A percentile compares a stretch with the other conserved stretches of the same genome.
Conservation (phyloP, 2,888 invertebrate species). For the Drosophila paranaensis region DNA sequence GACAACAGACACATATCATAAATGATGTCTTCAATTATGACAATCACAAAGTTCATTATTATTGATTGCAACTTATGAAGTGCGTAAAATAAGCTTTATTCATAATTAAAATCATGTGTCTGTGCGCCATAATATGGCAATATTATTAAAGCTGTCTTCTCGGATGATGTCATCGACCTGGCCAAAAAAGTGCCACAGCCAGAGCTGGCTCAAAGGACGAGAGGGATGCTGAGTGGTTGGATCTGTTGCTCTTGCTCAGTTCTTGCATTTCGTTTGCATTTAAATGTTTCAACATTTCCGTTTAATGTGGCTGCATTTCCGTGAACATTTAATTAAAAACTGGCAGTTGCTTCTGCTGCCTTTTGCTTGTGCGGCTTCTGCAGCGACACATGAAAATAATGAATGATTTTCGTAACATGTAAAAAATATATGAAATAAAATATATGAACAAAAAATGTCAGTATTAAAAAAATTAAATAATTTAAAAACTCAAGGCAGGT, state of each 20-base stretch:
- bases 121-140: neutral
- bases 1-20: neutral
- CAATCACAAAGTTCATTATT: neutral
- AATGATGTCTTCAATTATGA: neutral
- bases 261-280: conserved; percentile 38
- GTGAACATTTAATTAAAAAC: conserved; percentile 81
- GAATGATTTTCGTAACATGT: conserved; percentile 39
- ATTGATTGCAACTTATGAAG: neutral
- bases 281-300: conserved; percentile 78
- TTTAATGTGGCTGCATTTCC: conserved; percentile 73
- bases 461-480: neutral
- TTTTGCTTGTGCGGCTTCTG: conserved; percentile 28
- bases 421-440: conserved; percentile 17
- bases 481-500: neutral
- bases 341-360: conserved; percentile 57
- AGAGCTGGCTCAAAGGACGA: neutral
- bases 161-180: neutral
- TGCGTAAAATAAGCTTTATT: conserved; percentile 2
- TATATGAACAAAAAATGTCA: conserved; percentile 12
- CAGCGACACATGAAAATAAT: conserved; percentile 44
- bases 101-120: conserved; percentile 9
- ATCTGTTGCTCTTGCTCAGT: conserved; percentile 6
- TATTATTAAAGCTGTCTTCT: conserved; percentile 4
- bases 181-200: neutral
- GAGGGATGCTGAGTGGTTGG: neutral